Conservation (phyloP, 2,888 invertebrate genomes). For the Meliscaeva auricollis region DNA sequence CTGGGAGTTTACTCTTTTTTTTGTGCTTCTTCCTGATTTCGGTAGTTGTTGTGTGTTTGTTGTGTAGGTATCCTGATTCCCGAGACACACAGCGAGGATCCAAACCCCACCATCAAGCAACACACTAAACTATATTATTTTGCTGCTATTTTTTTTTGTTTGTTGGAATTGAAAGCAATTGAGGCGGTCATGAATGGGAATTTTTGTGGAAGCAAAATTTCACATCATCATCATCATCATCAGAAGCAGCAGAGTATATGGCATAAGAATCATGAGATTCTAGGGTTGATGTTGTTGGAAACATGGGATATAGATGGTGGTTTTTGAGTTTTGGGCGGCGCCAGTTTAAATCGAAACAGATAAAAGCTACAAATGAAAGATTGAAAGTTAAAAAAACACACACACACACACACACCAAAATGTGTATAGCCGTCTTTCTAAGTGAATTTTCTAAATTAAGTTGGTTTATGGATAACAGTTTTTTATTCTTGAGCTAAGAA, state of each 20-base stretch:
- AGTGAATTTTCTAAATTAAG: constrained; percentile 73
- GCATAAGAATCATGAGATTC: constrained; percentile 56
- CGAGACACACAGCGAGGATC: constrained; percentile 34
- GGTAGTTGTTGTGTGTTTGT: constrained; percentile 4
- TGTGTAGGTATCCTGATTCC: constrained; percentile 43
- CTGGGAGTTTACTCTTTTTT: constrained; percentile 57
- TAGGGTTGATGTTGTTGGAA: constrained; percentile 61
- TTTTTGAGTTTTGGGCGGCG: constrained; percentile 70
- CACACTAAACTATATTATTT: constrained; percentile 20
- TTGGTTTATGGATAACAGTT: constrained; percentile 47
- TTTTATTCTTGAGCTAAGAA: constrained; percentile 49
- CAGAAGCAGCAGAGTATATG: constrained; percentile 8
- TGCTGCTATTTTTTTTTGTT: neutral
- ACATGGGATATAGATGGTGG: constrained; percentile 34
- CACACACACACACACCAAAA: neutral
- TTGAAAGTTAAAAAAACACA: constrained; percentile 49
- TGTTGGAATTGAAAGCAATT: constrained; percentile 69
- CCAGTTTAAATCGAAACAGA: constrained; percentile 76
- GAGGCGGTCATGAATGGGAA: constrained; percentile 75
- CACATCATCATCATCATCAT: constrained; percentile 69
- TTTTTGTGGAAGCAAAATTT: constrained; percentile 74
- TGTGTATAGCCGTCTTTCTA: constrained; percentile 15
- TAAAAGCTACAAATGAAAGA: constrained; percentile 65
- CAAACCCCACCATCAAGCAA: constrained; percentile 19
- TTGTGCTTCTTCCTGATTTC: neutral